Base-by-base conservation (phyloP, 2,113 vertebrate genomes). In the Thinocorus orbignyianus region DNA sequence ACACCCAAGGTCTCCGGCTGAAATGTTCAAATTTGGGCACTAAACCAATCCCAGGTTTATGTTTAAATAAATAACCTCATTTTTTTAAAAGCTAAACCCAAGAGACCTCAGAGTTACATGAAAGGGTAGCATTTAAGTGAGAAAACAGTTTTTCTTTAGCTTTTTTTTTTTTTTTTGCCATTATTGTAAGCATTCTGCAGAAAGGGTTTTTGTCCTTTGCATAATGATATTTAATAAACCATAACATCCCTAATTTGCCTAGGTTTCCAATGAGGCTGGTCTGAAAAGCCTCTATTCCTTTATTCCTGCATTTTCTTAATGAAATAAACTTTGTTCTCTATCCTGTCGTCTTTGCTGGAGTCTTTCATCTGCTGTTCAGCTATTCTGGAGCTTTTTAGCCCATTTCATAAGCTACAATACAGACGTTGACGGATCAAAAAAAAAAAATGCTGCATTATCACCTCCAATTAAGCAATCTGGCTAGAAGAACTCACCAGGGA, bases 181-280 rank as follows among this genome's bases (percentile, higher is more conserved):
- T 48, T 61, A 49, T 26, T 44, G 14, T 24, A 14, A 88, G 31
- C 54, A n/a, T 80, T 65, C 78, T 62, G 52, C 9, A 7, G 41
- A 28, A 76, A 81, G 10, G 7, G 5, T 0, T 80, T 83, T 95
- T 86, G 54, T 90, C 70, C 83, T 85, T 51, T 24, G 44, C 61
- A 41, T 82, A 81, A 96, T 90, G 62, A 52, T 48, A 78, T 66
- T 90, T 93, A 93, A 95, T 84, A 94, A 94, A 61, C 39, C 44
- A 42, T 92, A 94, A 96, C 73, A 81, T 60, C 94, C 54, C 51
- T 74, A 77, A 92, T 96, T 95, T 93, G 23, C 48, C 20, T 11
- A 3, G 58, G 30, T 58, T 93, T 79, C 79, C 91, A 85, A 72
- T 9, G 6, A 89, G 73, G 37, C 44, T 57, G 16, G 3, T 60